Conservation (phyloP, 2,797 vertebrate genomes). For the Halcyon smyrnensis region DNA sequence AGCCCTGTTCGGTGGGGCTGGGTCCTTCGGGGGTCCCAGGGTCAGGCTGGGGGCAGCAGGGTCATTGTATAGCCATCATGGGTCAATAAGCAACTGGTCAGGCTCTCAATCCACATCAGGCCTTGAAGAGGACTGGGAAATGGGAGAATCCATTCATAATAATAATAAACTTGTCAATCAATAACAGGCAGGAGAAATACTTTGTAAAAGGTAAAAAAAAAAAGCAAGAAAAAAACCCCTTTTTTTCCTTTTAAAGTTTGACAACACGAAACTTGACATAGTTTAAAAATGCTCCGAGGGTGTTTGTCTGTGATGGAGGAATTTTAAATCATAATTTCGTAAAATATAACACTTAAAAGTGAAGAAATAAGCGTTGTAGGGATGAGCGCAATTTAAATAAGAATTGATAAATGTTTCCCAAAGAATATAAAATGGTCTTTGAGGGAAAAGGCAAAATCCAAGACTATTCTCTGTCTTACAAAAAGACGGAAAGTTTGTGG, state of each 20-base stretch:
- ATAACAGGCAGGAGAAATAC: constrained; percentile 48
- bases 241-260: background rate
- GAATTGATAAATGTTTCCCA: background rate
- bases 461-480: background rate
- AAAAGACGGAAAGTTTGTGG: background rate
- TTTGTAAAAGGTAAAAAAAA: background rate
- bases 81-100: constrained; percentile 71
- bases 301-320: background rate
- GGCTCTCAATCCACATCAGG: constrained; percentile 63
- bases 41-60: constrained; percentile 61
- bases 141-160: constrained; percentile 67
- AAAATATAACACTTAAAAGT: background rate
- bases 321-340: background rate
- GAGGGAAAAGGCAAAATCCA: background rate
- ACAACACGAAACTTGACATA: background rate
- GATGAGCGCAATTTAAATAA: background rate
- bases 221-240: background rate
- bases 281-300: background rate
- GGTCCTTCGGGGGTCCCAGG: constrained; percentile 63
- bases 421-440: background rate
- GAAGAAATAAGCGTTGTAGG: background rate
- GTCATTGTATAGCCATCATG: constrained; percentile 67
- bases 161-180: constrained; percentile 71
- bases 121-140: constrained; percentile 65
- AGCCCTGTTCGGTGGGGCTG: constrained; percentile 14